Conservation (phyloP, 35 echinoderm and acorn worm species). For the Anneissia japonica region DNA sequence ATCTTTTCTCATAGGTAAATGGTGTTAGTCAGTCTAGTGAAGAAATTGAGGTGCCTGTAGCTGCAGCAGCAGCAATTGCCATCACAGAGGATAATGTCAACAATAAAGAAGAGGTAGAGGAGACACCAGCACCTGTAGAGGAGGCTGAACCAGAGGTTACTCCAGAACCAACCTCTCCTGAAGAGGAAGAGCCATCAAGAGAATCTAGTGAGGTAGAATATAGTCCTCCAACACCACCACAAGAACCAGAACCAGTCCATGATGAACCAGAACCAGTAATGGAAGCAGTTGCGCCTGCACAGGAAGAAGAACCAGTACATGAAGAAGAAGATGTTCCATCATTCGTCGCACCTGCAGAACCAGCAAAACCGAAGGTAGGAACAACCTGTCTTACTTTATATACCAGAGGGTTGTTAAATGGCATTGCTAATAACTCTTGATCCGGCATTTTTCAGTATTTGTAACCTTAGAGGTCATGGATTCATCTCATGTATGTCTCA, state of each 20-base stretch:
- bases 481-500: too few species aligned
- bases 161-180: background rate
- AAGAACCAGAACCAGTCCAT: constrained; percentile 36
- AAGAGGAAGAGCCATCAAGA: background rate
- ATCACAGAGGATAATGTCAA: background rate
- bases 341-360: background rate
- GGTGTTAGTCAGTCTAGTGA: constrained; percentile 6
- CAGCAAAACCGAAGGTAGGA: background rate
- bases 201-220: background rate
- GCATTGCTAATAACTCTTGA: too few species aligned
- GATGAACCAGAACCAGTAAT: background rate
- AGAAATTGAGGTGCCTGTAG: background rate
- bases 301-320: background rate
- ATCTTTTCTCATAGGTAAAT: background rate
- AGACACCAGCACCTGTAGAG: background rate
- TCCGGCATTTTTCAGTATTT: too few species aligned
- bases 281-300: background rate
- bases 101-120: background rate
- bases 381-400: too few species aligned
- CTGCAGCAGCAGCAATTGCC: background rate
- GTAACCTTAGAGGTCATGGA: too few species aligned
- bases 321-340: constrained; percentile 8
- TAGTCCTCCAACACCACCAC: background rate
- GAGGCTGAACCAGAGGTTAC: constrained; percentile 1
- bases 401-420: too few species aligned